Base-by-base conservation (phyloP, 2,888 invertebrate genomes). In the Diadegma fenestrale region DNA sequence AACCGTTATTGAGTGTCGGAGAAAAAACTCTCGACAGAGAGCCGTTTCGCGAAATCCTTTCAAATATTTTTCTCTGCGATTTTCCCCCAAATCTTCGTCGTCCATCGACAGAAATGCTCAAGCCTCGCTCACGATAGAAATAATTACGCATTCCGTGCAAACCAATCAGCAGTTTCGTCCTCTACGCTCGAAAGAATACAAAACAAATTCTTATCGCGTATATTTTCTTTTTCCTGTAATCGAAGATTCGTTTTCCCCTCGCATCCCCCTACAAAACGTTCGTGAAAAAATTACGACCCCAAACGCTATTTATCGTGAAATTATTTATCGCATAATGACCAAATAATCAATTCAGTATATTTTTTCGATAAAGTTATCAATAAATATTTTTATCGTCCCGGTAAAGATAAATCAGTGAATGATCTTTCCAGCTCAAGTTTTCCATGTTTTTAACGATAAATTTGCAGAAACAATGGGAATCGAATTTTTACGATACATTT, bases 1-100 rank as follows among this genome's bases (percentile, higher is more conserved):
- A 51, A 51, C 48, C 48, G 69, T 69, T 69, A 69, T 69, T 69
- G 17, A 7, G 45, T 26, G 2, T 17, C 19, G 8, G 22, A 45
- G 68, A 3, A 37, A 68, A 26, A 17, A 68, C 43, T 22, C 7
- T 22, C n/a, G 5, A 3, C 14, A 64, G 19, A 41, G 37, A 64
- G 41, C 19, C 17, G 17, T 26, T 43, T 17, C n/a, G 68, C 68
- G 26, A 68, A 26, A 33, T 14, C 22, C 17, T 19, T 43, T 0
- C 6, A 7, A 4, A 0, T 43, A 14, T 45, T 43, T 68, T 43
- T 43, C 26, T 68, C 8, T 7, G 22, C 54, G 6, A 22, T 54
- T 22, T 3, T 12, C 12, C 26, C 14, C 3, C 26, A 58, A 54
- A 26, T 58, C 12, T 12, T 7, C 12, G 5, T 14, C 22, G 1